phyloP scores from a whole-genome alignment of 2,888 invertebrate genomes.

The Gasteruption jaculator region DNA sequence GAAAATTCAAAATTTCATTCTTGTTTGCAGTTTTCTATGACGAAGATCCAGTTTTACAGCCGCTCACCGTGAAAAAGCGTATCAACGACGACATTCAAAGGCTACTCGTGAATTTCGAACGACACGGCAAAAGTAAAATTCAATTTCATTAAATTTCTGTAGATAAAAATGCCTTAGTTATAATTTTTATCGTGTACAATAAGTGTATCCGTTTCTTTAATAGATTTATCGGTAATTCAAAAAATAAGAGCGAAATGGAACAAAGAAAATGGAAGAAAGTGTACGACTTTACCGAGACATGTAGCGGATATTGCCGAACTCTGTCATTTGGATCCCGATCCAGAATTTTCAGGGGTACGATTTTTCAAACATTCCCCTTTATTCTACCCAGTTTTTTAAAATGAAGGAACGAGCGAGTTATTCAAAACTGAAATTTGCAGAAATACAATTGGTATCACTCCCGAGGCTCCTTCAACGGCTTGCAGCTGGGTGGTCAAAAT shows the following conservation, averaged over 20 bases:
- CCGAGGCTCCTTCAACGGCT: conserved; percentile 38
- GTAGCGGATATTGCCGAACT: conserved; percentile 39
- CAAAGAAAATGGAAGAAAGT: conserved; percentile 7
- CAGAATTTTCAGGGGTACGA: conserved; percentile 41
- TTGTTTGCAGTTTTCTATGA: conserved; percentile 27
- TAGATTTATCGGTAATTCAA: conserved; percentile 24
- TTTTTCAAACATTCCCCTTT: not conserved
- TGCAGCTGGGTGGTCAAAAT: conserved; percentile 27
- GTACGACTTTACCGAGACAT: conserved; percentile 33
- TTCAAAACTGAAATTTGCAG: conserved; percentile 24
- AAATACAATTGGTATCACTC: conserved; percentile 47
- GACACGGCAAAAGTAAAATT: conserved; percentile 28
- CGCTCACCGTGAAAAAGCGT: conserved; percentile 33
- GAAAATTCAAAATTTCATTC: too few species aligned
- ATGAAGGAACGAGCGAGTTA: not conserved
- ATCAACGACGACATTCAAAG: conserved; percentile 34
- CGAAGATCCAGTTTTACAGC: conserved; percentile 38
- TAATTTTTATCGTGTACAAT: conserved; percentile 6
- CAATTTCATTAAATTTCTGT: conserved; percentile 1
- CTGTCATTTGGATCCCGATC: conserved; percentile 44
- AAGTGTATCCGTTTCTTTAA: conserved; percentile 12
- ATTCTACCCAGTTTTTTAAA: not conserved
- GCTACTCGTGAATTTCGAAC: conserved; percentile 31
- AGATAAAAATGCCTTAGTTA: not conserved
- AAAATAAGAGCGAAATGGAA: conserved; percentile 31